Evolutionary conservation across 2,797 vertebrate species (phyloP), one percentile per base, ranked within the genome.

Genomic region (Enteromius mattozi): DNA sequence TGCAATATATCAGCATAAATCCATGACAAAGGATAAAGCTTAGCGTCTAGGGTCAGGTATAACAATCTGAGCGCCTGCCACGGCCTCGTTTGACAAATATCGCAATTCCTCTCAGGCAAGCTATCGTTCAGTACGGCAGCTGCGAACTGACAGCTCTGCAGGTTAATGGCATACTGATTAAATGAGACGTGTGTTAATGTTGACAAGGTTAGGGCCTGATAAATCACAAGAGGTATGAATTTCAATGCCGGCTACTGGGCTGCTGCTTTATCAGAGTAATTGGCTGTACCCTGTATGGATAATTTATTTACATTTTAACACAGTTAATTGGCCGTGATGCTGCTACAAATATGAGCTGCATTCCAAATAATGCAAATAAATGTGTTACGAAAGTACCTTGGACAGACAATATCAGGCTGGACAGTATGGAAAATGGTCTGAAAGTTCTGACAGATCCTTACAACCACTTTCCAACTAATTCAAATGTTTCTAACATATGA

Each of bases 131-230:
- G 70, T 5, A 27, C 78, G 45, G 75, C 86, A 86, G 86, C 86
- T 87, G 86, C 69, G 37, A 77, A 68, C 30, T 69, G 74, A 40
- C 40, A 80, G 78, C 61, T 81, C 72, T n/a, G 42, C 65, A 74
- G 81, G 84, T 87, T 89, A 89, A 89, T 87, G 72, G 85, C 54
- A 65, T 83, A 81, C 85, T 87, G 88, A 89, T 89, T 87, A 89
- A 89, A 78, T 80, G 81, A 81, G 81, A 86, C 47, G 86, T 65
- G 86, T 85, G 59, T 85, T 82, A 76, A 84, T 87, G 69, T 85
- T 89, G 88, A 89, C 88, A 89, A 86, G 86, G 85, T 88, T 87
- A 88, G 59, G 72, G 61, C 65, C 78, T 65, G 59, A 85, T 87
- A 81, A 84, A 81, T 87, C 86, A 78, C 83, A 84, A 61, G 74